Evolutionary conservation across 2,113 vertebrate genomes (phyloP).

Genomic region (Oryzias curvinotus): DNA sequence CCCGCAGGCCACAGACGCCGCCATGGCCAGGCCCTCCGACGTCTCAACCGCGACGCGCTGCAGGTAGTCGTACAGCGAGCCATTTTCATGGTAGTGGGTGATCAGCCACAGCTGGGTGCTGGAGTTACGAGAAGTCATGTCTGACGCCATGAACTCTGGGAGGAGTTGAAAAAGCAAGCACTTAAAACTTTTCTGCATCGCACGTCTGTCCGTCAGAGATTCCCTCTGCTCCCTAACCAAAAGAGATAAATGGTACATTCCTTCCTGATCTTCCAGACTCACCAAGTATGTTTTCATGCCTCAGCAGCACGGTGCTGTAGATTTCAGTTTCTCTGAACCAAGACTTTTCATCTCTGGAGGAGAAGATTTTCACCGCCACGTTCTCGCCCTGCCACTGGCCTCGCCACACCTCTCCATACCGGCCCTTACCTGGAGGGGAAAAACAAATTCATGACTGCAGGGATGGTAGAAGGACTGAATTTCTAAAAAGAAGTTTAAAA

Average conservation of each 20-base stretch:
- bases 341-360: constrained; percentile 82
- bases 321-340: constrained; percentile 85
- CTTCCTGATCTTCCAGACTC: constrained; percentile 15
- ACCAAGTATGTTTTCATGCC: constrained; percentile 83
- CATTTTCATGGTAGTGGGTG: constrained; percentile 83
- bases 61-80: constrained; percentile 83
- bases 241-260: no score
- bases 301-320: constrained; percentile 82
- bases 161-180: not conserved
- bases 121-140: constrained; percentile 84
- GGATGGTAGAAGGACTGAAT: not conserved
- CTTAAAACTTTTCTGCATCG: no score
- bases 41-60: constrained; percentile 79
- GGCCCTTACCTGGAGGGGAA: constrained; percentile 74
- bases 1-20: constrained; percentile 76
- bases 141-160: constrained; percentile 82
- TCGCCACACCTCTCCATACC: constrained; percentile 83
- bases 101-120: constrained; percentile 86
- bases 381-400: constrained; percentile 85
- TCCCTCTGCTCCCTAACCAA: no score
- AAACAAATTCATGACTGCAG: not conserved
- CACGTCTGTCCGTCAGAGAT: no score
- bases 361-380: constrained; percentile 84
- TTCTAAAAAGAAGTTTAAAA: no score
- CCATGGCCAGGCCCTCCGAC: constrained; percentile 78